Percentiles rank a stretch among this genome's conserved stretches.
These are phyloP conservation scores for Melieria crassipennis DNA, from an alignment of 2,888 invertebrate genomes.

Conservation along the genomic window DNA sequence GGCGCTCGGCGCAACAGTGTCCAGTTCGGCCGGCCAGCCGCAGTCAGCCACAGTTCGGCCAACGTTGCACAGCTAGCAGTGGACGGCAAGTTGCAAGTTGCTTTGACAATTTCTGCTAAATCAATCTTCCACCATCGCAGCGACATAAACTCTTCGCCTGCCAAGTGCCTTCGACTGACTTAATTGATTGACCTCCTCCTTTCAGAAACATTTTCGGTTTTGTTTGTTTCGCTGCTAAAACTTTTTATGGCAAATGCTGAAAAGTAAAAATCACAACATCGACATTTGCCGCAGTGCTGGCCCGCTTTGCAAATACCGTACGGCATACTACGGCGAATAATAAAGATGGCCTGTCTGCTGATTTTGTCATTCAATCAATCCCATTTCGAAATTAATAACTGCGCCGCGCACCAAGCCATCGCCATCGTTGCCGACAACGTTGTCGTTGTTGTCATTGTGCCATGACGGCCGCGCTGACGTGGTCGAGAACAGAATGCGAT, in stretches of 20 bases:
- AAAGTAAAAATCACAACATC: background rate
- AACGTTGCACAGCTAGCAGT: background rate
- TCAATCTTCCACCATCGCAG: constrained; percentile 27
- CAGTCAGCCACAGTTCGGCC: background rate
- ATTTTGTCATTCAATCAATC: constrained; percentile 59
- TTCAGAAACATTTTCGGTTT: background rate
- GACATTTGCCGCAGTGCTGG: background rate
- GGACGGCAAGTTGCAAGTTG: background rate
- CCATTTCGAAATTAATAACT: constrained; percentile 55
- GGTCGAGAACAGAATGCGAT: constrained; percentile 4
- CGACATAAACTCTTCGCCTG: constrained; percentile 16
- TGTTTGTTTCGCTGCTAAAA: background rate
- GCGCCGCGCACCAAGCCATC: constrained; percentile 13
- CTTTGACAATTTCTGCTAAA: constrained; percentile 40
- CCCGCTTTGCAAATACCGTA: constrained; percentile 4
- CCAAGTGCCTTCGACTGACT: constrained; percentile 17
- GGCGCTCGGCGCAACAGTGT: constrained; percentile 10
- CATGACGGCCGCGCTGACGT: background rate
- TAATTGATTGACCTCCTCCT: constrained; percentile 40
- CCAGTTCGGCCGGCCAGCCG: background rate
- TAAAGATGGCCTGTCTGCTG: constrained; percentile 43
- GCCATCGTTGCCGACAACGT: background rate
- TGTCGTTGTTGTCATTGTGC: background rate
- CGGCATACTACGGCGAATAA: constrained; percentile 21
- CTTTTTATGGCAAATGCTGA: constrained; percentile 16